A percentile compares a stretch with the other conserved stretches of the same genome.
These are phyloP conservation scores for Synanthedon vespiformis DNA, from an alignment of 2,888 invertebrate genomes.

Conservation along the genomic window DNA sequence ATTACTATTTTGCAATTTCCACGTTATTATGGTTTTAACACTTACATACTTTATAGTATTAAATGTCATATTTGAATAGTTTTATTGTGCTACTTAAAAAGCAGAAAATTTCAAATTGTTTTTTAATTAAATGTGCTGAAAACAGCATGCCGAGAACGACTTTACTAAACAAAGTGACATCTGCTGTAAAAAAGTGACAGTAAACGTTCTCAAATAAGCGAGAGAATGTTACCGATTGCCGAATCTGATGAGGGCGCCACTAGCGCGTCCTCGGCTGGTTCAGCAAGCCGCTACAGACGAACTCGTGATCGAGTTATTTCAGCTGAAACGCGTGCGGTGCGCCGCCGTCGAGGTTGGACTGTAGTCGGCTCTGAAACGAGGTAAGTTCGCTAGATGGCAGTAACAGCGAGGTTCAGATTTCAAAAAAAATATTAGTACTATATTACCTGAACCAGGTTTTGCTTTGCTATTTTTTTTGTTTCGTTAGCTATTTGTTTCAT, in stretches of 20 bases:
- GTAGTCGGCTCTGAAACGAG: constrained; percentile 81
- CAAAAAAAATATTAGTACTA: too few relatives aligned
- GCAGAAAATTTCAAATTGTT: too few relatives aligned
- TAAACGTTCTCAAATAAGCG: background rate
- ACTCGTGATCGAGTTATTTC: constrained; percentile 54
- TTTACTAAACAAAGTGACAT: constrained; percentile 19
- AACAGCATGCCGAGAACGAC: too few relatives aligned
- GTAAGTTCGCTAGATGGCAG: constrained; percentile 64
- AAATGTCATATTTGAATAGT: too few relatives aligned
- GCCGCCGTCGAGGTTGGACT: constrained; percentile 80
- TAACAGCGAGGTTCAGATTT: background rate
- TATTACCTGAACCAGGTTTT: too few relatives aligned
- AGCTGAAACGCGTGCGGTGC: constrained; percentile 57
- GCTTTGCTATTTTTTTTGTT: too few relatives aligned
- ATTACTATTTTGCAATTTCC: too few relatives aligned
- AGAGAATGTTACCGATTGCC: constrained; percentile 52
- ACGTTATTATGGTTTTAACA: too few relatives aligned
- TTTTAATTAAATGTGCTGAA: too few relatives aligned
- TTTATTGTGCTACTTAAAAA: too few relatives aligned
- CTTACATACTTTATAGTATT: too few relatives aligned
- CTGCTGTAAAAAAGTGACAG: constrained; percentile 12
- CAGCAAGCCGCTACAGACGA: constrained; percentile 40
- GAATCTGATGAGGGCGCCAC: constrained; percentile 56
- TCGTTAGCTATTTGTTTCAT: too few relatives aligned
- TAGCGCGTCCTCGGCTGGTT: constrained; percentile 23